Evolutionary conservation across 1,140 invertebrate genomes (phyloP).

Genomic region (Pseudoatta argentina): DNA sequence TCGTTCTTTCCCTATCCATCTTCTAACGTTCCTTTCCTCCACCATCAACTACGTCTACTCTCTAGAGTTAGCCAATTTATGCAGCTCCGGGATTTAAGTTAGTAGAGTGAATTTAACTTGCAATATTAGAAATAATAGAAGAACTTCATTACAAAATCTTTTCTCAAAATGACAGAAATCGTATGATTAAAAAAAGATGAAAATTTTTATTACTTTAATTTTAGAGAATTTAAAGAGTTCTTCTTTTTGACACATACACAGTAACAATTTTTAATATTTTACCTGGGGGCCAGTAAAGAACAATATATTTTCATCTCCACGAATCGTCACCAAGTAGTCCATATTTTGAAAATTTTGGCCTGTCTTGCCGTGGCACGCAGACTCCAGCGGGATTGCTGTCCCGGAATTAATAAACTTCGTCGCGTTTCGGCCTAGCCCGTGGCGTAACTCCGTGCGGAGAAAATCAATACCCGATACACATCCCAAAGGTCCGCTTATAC

Average conservation of each 20-base stretch:
- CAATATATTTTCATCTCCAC: neutral
- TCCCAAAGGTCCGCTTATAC: slow-evolving; percentile 76
- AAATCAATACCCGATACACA: slow-evolving; percentile 83
- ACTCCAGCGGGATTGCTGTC: slow-evolving; percentile 49
- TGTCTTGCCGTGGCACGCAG: slow-evolving; percentile 57
- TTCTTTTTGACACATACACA: no score
- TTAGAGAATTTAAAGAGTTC: neutral
- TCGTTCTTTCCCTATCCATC: slow-evolving; percentile 67
- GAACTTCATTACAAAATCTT: neutral
- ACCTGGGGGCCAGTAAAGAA: neutral
- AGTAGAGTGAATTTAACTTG: slow-evolving; percentile 33
- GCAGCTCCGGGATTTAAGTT: slow-evolving; percentile 59
- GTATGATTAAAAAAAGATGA: neutral
- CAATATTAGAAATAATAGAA: neutral
- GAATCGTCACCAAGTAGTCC: slow-evolving; percentile 10
- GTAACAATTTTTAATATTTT: slow-evolving; percentile 45
- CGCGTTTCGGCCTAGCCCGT: slow-evolving; percentile 75
- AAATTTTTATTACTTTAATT: neutral
- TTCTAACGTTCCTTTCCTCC: slow-evolving; percentile 32
- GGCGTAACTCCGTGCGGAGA: slow-evolving; percentile 71
- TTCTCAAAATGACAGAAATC: neutral
- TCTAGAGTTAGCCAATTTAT: slow-evolving; percentile 71
- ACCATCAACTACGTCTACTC: slow-evolving; percentile 31
- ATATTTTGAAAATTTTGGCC: slow-evolving; percentile 31
- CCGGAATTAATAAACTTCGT: slow-evolving; percentile 76